phyloP scores from a whole-genome alignment of 1,140 invertebrate species.

The Zaprionus ornatus region DNA sequence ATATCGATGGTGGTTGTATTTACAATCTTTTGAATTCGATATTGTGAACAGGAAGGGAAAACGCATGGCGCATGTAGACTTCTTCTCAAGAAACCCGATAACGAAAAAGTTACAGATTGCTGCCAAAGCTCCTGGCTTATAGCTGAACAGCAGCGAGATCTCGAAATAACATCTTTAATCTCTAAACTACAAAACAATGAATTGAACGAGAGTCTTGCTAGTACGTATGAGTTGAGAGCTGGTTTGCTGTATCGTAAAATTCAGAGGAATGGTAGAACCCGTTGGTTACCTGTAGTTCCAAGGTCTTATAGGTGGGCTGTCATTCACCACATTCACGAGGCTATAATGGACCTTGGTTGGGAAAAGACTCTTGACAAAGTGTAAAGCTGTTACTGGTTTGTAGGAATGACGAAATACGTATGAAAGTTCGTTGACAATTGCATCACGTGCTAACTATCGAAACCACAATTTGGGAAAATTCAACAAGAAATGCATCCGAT shows the following conservation, averaged over 20 bases:
- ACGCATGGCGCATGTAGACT: background rate
- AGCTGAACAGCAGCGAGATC: constrained; percentile 1
- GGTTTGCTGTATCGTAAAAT: background rate
- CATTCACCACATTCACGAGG: background rate
- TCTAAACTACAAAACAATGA: background rate
- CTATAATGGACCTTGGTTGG: background rate
- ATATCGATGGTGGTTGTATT: constrained; percentile 21
- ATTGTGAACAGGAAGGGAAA: background rate
- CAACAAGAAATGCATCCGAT: background rate
- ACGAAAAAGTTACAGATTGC: background rate
- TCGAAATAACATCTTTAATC: background rate
- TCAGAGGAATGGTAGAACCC: background rate
- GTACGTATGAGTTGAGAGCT: background rate
- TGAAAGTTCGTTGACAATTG: background rate
- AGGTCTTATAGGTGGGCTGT: background rate
- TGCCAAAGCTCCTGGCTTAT: background rate
- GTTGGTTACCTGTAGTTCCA: background rate
- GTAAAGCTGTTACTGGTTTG: background rate
- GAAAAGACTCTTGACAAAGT: background rate
- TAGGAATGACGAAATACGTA: background rate
- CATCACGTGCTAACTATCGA: background rate
- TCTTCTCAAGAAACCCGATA: background rate
- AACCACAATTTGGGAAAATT: background rate
- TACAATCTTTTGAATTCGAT: background rate
- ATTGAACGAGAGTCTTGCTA: background rate